Conservation (phyloP, 1,140 invertebrate genomes). For the Solenopsis invicta region DNA sequence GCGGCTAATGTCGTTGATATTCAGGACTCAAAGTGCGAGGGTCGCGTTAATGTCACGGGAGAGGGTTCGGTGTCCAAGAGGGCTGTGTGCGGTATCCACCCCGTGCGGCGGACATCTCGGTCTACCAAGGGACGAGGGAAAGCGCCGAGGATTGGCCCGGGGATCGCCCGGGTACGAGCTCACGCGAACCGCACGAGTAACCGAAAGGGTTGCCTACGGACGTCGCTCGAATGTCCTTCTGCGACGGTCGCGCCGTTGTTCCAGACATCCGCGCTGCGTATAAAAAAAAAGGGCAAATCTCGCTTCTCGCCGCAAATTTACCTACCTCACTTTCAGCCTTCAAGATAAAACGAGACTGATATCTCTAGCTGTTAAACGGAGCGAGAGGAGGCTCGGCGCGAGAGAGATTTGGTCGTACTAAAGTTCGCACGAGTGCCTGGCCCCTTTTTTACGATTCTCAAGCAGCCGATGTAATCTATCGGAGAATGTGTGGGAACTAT, state of each 20-base stretch:
- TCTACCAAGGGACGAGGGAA: constrained; percentile 50
- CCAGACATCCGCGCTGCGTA: neutral
- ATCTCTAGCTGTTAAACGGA: constrained; percentile 68
- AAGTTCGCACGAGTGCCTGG: constrained; percentile 56
- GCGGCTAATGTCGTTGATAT: constrained; percentile 80
- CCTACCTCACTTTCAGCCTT: constrained; percentile 27
- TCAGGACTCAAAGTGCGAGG: constrained; percentile 79
- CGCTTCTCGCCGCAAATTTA: constrained; percentile 15
- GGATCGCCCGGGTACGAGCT: constrained; percentile 11
- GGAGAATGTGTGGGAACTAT: constrained; percentile 54
- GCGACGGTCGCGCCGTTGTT: constrained; percentile 16
- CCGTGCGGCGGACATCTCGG: constrained; percentile 62
- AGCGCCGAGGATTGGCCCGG: constrained; percentile 46
- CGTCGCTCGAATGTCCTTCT: constrained; percentile 43
- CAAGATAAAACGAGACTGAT: constrained; percentile 43
- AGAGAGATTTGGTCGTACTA: constrained; percentile 58
- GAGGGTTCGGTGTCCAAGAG: constrained; percentile 61
- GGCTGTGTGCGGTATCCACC: constrained; percentile 45
- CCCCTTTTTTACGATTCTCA: constrained; percentile 57
- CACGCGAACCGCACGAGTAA: constrained; percentile 49
- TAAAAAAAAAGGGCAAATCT: constrained; percentile 30
- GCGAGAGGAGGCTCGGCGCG: constrained; percentile 27
- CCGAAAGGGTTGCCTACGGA: constrained; percentile 68
- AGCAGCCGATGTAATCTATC: constrained; percentile 57
- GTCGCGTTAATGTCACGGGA: constrained; percentile 78